phyloP scores from a whole-genome alignment of 1,140 invertebrate genomes.

The Diabrotica undecimpunctata region DNA sequence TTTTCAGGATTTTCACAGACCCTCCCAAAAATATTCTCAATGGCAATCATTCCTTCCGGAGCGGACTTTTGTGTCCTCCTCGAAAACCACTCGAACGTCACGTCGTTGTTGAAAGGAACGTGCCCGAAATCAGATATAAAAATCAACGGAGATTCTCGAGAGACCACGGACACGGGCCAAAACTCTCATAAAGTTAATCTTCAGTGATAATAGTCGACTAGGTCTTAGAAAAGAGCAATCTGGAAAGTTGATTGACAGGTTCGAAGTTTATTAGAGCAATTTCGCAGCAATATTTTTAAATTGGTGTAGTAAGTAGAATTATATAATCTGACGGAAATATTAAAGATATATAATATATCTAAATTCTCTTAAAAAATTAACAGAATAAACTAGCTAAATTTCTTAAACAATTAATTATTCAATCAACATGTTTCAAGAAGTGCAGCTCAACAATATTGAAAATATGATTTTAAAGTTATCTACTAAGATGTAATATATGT shows the following conservation, averaged over 20 bases:
- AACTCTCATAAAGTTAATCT: conserved; percentile 37
- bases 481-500: too few relatives aligned
- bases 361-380: too few relatives aligned
- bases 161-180: conserved; percentile 22
- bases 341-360: too few relatives aligned
- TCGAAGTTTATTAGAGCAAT: background rate
- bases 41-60: conserved; percentile 29
- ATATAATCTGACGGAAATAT: too few relatives aligned
- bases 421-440: too few relatives aligned
- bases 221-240: conserved; percentile 10
- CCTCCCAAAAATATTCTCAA: conserved; percentile 10
- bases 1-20: background rate
- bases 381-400: too few relatives aligned
- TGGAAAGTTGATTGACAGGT: conserved; percentile 10
- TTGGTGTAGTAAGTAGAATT: too few relatives aligned
- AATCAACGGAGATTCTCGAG: conserved; percentile 33
- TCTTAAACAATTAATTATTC: too few relatives aligned
- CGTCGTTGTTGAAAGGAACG: conserved; percentile 40
- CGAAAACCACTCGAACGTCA: conserved; percentile 33
- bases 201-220: conserved; percentile 23
- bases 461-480: too few relatives aligned
- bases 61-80: conserved; percentile 10
- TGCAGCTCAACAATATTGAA: too few relatives aligned
- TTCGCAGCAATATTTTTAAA: too few relatives aligned
- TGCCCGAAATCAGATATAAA: conserved; percentile 42